Evolutionary conservation across 2,113 vertebrate species (phyloP).

Genomic region (Datnioides undecimradiatus): DNA sequence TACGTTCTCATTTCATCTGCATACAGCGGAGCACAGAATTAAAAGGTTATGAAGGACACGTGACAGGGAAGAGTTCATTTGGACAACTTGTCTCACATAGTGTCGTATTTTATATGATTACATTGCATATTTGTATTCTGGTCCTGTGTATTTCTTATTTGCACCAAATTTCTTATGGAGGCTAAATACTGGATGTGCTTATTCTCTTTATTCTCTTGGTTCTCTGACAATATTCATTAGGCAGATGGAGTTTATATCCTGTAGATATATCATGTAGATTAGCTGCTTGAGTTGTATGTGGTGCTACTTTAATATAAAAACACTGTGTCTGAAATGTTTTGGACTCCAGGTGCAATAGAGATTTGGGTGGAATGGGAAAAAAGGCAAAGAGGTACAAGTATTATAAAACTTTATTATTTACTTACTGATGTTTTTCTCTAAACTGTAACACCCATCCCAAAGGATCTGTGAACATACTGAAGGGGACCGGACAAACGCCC

Average conservation of each 20-base stretch:
- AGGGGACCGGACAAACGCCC: conserved; percentile 13
- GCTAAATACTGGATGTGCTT: background rate
- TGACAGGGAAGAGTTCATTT: background rate
- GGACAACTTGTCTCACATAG: background rate
- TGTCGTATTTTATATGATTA: background rate
- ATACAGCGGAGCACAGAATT: background rate
- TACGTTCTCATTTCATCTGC: background rate
- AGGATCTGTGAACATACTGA: conserved; percentile 37
- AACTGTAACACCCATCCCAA: conserved; percentile 51
- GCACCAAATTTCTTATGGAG: background rate
- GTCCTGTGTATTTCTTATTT: background rate
- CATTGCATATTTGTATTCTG: background rate
- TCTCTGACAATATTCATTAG: background rate
- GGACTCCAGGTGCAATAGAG: background rate
- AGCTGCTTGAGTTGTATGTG: too few species aligned
- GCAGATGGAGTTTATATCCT: background rate
- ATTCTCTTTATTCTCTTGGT: background rate
- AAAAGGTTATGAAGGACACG: background rate
- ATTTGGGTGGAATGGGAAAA: background rate
- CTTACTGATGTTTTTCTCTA: conserved; percentile 34
- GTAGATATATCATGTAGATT: too few species aligned
- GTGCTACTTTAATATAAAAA: background rate
- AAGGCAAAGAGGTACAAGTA: conserved; percentile 42
- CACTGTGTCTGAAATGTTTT: background rate
- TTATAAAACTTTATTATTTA: conserved; percentile 78